phyloP scores from a whole-genome alignment of 2,113 vertebrate genomes.

The Antidorcas marsupialis region DNA sequence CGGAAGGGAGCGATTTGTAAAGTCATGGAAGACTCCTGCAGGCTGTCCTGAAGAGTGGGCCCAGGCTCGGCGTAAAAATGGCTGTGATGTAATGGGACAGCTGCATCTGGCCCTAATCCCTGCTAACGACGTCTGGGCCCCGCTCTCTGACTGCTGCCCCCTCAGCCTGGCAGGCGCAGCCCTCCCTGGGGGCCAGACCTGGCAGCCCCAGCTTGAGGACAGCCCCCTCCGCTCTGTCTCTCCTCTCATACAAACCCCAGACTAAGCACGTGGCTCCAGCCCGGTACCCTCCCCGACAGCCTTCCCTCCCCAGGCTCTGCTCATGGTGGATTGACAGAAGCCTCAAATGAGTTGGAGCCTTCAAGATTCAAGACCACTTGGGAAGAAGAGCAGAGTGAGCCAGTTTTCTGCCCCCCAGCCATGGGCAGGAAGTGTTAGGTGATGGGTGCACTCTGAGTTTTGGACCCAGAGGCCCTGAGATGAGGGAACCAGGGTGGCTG shows the following conservation, averaged over 20 bases:
- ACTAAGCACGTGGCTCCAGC: neutral
- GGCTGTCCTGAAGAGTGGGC: neutral
- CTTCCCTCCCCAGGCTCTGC: neutral
- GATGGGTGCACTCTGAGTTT: neutral
- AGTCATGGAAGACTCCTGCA: neutral
- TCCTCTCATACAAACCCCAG: neutral
- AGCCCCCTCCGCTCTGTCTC: neutral
- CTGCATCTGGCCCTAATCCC: conserved; percentile 35
- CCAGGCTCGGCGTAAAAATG: conserved; percentile 3
- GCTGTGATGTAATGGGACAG: neutral
- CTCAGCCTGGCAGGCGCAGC: neutral
- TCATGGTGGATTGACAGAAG: neutral
- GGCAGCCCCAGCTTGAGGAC: neutral
- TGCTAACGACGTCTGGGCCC: neutral
- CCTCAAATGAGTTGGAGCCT: neutral
- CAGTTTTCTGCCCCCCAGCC: neutral
- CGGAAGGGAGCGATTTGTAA: neutral
- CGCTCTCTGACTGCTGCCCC: neutral
- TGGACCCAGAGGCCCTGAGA: neutral
- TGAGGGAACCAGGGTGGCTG: neutral
- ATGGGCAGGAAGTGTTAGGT: accelerated
- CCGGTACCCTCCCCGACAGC: neutral
- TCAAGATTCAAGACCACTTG: neutral
- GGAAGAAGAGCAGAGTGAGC: neutral
- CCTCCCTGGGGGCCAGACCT: neutral